These are phyloP conservation scores for Xestia ashworthii DNA, from an alignment of 2,888 invertebrate genomes.

Conservation along the genomic window DNA sequence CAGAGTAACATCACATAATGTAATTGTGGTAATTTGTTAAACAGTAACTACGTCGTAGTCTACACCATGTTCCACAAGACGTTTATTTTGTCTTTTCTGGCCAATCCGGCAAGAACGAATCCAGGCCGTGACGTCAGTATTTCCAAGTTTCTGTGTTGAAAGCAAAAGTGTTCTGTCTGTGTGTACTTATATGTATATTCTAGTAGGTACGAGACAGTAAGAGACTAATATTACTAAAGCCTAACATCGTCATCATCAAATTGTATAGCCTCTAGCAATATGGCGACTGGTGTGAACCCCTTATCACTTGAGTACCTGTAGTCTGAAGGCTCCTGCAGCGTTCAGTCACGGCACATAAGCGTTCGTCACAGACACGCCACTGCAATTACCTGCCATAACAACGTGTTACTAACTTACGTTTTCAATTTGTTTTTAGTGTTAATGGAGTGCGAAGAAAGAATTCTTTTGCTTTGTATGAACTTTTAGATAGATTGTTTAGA, in stretches of 20 bases:
- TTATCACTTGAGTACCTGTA: slow-evolving; percentile 18
- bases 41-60: not conserved
- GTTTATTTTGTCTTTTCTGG: not conserved
- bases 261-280: not conserved
- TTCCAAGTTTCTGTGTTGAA: not conserved
- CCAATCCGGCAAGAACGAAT: not conserved
- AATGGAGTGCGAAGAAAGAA: slow-evolving; percentile 1
- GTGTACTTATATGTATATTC: not conserved
- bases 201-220: not conserved
- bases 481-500: not conserved
- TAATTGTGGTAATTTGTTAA: not conserved
- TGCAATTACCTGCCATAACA: not conserved
- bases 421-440: slow-evolving; percentile 12
- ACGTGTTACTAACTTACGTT: slow-evolving; percentile 6
- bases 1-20: not conserved
- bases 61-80: not conserved
- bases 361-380: slow-evolving; percentile 44
- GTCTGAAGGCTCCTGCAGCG: not conserved
- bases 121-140: not conserved
- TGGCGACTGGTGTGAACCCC: not conserved
- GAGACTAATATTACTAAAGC: not conserved
- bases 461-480: not conserved
- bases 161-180: not conserved
- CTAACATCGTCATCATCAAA: not conserved
- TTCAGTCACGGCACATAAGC: slow-evolving; percentile 12